Evolutionary conservation across 53 echinoderm and acorn worm species (phyloP).

Genomic region (Hippasteria phrygiana): DNA sequence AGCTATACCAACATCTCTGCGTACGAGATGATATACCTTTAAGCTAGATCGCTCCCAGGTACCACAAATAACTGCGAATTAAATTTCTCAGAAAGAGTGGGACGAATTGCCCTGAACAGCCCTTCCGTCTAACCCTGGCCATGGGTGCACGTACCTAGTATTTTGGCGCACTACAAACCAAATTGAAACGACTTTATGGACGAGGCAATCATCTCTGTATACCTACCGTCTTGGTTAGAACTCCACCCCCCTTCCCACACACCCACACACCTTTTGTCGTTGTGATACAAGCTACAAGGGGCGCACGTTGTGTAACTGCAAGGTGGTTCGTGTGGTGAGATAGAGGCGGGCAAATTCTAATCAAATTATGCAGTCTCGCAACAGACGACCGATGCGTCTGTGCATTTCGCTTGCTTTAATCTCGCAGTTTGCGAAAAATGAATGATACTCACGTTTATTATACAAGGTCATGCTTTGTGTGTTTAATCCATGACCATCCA

Average conservation of each 20-base stretch:
- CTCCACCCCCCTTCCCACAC: neutral
- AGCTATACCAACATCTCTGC: too few relatives aligned
- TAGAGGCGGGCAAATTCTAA: neutral
- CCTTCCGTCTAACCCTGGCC: neutral
- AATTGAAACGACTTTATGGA: neutral
- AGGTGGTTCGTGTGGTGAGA: neutral
- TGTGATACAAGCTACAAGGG: neutral
- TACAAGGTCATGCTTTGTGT: too few relatives aligned
- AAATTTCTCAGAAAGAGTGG: neutral
- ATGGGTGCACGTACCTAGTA: neutral
- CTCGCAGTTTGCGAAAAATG: neutral
- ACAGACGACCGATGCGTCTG: neutral
- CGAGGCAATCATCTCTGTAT: neutral
- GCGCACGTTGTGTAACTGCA: too few relatives aligned
- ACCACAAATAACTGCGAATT: too few relatives aligned
- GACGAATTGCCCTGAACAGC: neutral
- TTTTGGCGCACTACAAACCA: neutral
- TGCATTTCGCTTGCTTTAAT: neutral
- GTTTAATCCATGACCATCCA: too few relatives aligned
- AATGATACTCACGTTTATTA: too few relatives aligned
- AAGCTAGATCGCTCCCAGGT: too few relatives aligned
- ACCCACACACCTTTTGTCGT: neutral
- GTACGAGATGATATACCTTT: too few relatives aligned
- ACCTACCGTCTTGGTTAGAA: too few relatives aligned
- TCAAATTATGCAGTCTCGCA: neutral